These are phyloP conservation scores for Hyperopisus bebe DNA, from an alignment of 2,113 vertebrate genomes.

Conservation along the genomic window DNA sequence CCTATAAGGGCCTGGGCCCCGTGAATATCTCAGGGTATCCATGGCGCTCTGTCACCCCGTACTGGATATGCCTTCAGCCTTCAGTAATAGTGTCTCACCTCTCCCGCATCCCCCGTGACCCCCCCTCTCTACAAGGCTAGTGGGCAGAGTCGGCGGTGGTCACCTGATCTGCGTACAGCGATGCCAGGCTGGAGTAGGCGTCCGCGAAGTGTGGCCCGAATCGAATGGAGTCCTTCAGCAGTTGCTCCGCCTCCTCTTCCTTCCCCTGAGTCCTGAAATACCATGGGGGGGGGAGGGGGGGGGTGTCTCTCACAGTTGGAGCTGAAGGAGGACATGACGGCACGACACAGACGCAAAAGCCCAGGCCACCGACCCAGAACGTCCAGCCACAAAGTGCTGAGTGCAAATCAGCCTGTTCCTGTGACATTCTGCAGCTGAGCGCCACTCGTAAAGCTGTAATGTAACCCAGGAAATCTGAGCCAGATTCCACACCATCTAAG, in stretches of 20 bases:
- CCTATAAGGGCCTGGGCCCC: too few species aligned
- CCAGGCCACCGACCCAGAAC: background rate
- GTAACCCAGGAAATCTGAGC: background rate
- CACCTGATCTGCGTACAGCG: conserved; percentile 87
- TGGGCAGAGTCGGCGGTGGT: background rate
- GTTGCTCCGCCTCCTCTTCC: conserved; percentile 70
- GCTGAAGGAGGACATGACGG: background rate
- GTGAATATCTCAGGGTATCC: background rate
- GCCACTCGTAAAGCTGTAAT: background rate
- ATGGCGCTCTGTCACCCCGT: background rate
- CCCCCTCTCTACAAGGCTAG: background rate
- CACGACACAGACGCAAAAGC: background rate
- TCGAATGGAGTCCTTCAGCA: conserved; percentile 76
- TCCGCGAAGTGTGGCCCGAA: conserved; percentile 86
- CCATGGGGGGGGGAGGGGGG: too few species aligned
- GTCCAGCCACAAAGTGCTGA: background rate
- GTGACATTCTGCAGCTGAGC: background rate
- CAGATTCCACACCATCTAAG: background rate
- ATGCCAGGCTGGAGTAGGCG: conserved; percentile 90
- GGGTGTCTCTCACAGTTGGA: background rate
- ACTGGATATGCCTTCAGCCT: background rate
- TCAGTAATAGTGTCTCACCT: background rate
- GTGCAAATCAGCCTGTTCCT: background rate
- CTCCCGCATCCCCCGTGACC: background rate
- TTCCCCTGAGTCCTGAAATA: conserved; percentile 74